A percentile compares a stretch with the other conserved stretches of the same genome.
phyloP scores from a whole-genome alignment of 2,888 invertebrate genomes.

The Ellobium chinense region DNA sequence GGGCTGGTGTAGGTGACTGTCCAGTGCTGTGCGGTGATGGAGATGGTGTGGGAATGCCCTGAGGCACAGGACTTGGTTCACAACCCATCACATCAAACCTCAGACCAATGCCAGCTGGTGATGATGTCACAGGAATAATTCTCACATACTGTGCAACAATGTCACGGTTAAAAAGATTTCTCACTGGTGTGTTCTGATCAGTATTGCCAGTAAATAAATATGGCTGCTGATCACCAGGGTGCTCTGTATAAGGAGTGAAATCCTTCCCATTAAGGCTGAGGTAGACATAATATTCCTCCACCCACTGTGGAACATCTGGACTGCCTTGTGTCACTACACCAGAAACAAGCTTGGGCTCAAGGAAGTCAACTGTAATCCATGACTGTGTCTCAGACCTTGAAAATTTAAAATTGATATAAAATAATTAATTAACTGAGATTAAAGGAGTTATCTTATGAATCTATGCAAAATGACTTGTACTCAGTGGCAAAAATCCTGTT shows the following conservation, averaged over 20 bases:
- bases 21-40: constrained; percentile 18
- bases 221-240: constrained; percentile 55
- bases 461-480: no score
- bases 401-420: no score
- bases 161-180: constrained; percentile 68
- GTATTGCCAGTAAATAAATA: constrained; percentile 61
- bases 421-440: no score
- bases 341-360: constrained; percentile 60
- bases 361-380: constrained; percentile 68
- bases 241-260: constrained; percentile 61
- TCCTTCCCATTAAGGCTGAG: constrained; percentile 63
- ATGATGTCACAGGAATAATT: constrained; percentile 58
- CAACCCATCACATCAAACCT: constrained; percentile 69
- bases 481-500: no score
- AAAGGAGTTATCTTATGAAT: no score
- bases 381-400: constrained; percentile 1
- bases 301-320: constrained; percentile 57
- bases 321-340: constrained; percentile 68
- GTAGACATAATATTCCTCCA: constrained; percentile 59
- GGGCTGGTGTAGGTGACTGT: constrained; percentile 16
- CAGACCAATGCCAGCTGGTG: constrained; percentile 55
- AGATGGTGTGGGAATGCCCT: constrained; percentile 48
- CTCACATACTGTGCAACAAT: constrained; percentile 64
- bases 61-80: constrained; percentile 56
- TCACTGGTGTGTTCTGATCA: constrained; percentile 56